Evolutionary conservation across 2,888 invertebrate species (phyloP), one percentile per base, ranked within the genome.

Genomic region (Synergus umbraculus): DNA sequence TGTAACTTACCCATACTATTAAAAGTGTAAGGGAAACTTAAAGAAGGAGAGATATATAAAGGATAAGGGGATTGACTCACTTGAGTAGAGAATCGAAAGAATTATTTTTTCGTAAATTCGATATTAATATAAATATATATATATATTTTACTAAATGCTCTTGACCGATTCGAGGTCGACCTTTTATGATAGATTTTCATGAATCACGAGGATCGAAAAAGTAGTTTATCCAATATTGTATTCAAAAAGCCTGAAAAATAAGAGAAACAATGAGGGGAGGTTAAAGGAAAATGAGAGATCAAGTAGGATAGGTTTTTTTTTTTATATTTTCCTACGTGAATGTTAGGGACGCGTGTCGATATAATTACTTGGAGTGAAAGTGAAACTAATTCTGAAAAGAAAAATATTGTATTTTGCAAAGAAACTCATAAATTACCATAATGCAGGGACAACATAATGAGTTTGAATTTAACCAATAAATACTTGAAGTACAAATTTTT

Each of bases 321-420:
- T 60, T 88, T 84, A 84, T 88, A 88, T 88, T 88, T 88, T 88
- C 86, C 83, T 88, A 88, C 83, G 83, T 80, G 84, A 87, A 82
- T 88, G 84, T 87, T 87, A n/a, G 54, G 49, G 46, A 37, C 37
- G 29, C 49, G 49, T 49, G 49, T 73, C 54, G 22, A 85, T 84
- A 84, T 80, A 83, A 81, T 79, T 58, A 79, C 79, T 77, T 81
- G 82, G 76, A 78, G 78, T 79, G 79, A 49, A 54, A 49, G 18
- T 18, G n/a, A 18, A 73, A 41, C n/a, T 10, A 73, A 77, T 78
- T 60, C 12, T 22, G 76, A 66, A 81, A 64, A 41, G 18, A 69
- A 67, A 41, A 79, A 76, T 82, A 82, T 82, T 79, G 83, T 78
- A 79, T 82, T 81, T 79, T 81, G 67, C 18, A 43, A 37, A 67